Evolutionary conservation across 2,797 vertebrate species (phyloP).

Genomic region (Pseudochaenichthys georgianus): DNA sequence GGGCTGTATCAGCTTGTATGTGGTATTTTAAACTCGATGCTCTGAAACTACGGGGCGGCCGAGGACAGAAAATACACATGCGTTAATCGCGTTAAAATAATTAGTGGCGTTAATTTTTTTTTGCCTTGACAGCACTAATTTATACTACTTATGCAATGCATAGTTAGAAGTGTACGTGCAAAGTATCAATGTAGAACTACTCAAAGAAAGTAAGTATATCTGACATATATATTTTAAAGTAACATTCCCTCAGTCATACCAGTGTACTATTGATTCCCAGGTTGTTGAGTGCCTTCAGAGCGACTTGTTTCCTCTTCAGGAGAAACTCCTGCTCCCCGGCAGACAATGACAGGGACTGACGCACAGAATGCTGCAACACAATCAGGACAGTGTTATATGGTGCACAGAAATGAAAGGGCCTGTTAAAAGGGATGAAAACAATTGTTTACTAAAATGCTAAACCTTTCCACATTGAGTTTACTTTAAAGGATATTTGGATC

Average conservation of each 20-base stretch:
- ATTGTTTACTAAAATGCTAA: background rate
- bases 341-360: background rate
- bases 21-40: too few species aligned
- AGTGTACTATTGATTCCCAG: slow-evolving; percentile 11
- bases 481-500: too few species aligned
- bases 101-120: too few species aligned
- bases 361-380: slow-evolving; percentile 17
- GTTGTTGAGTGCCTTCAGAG: slow-evolving; percentile 8
- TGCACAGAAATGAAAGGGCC: background rate
- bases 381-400: background rate
- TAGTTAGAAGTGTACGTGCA: background rate
- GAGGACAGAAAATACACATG: too few species aligned
- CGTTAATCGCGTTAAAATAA: too few species aligned
- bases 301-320: slow-evolving; percentile 23
- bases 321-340: slow-evolving; percentile 22
- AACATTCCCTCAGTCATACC: background rate
- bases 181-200: background rate
- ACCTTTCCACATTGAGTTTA: too few species aligned
- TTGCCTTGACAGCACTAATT: too few species aligned
- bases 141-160: too few species aligned
- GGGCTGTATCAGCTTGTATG: too few species aligned
- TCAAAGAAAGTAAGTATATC: background rate
- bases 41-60: too few species aligned
- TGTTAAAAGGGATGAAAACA: background rate
- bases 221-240: background rate